Conservation (phyloP, 1,140 invertebrate genomes). For the Drosophila busckii region DNA sequence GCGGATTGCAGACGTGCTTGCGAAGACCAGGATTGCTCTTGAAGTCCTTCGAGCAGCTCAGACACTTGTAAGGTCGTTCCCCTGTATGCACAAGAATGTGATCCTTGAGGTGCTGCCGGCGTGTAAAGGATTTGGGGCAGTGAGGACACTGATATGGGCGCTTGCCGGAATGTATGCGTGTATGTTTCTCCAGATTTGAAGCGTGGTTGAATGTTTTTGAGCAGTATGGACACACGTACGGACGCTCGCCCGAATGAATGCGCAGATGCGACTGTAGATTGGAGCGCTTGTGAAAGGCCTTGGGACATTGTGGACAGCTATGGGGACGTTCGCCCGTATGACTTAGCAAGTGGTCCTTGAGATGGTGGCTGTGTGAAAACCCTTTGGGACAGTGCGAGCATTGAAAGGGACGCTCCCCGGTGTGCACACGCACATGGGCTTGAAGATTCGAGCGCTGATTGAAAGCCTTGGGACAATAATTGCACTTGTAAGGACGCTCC, state of each 20-base stretch:
- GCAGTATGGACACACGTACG: not conserved
- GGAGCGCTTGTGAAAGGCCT: not conserved
- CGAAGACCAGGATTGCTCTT: too few relatives aligned
- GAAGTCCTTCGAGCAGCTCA: not conserved
- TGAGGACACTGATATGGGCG: not conserved
- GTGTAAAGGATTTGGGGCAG: not conserved
- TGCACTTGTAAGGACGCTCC: not conserved
- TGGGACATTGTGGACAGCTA: not conserved
- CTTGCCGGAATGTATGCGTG: not conserved
- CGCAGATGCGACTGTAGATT: constrained; percentile 9
- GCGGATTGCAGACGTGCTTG: too few relatives aligned
- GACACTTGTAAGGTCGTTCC: constrained; percentile 6
- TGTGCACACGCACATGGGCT: not conserved
- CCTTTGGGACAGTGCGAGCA: not conserved
- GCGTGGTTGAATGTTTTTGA: not conserved
- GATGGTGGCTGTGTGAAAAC: not conserved
- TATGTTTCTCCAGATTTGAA: not conserved
- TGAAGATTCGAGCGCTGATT: not conserved
- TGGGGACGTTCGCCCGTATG: not conserved
- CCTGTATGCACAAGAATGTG: constrained; percentile 3
- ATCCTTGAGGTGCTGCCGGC: not conserved
- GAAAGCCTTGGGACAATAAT: not conserved
- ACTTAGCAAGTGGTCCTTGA: not conserved
- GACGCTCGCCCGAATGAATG: not conserved
- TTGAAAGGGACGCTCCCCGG: not conserved